These are phyloP conservation scores for Danaus plexippus DNA, from an alignment of 1,140 invertebrate species.

Conservation along the genomic window DNA sequence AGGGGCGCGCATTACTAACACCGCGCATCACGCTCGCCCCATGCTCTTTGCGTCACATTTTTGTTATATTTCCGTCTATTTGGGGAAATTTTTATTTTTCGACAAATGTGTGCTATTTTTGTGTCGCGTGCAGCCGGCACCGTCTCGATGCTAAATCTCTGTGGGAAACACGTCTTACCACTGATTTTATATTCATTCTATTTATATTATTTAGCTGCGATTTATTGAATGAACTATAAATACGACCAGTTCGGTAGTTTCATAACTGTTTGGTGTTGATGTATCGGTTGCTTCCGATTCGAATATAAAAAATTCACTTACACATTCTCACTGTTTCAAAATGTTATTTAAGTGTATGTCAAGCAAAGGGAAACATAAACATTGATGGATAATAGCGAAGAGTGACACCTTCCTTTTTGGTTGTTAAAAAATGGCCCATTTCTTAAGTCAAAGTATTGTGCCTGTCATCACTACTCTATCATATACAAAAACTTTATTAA, in stretches of 20 bases:
- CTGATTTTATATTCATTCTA: constrained; percentile 35
- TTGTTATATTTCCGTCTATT: constrained; percentile 71
- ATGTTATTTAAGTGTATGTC: constrained; percentile 42
- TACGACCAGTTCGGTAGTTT: constrained; percentile 3
- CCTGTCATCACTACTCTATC: constrained; percentile 27
- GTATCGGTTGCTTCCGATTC: constrained; percentile 13
- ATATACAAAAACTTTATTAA: too few relatives aligned
- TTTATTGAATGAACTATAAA: constrained; percentile 12
- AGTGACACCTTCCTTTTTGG: constrained; percentile 61
- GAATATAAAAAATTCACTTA: constrained; percentile 11
- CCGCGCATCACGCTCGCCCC: constrained; percentile 63
- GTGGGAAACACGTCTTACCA: constrained; percentile 60
- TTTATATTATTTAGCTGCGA: constrained; percentile 35
- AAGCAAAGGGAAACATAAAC: constrained; percentile 51
- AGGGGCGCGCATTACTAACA: constrained; percentile 69
- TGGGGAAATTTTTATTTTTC: constrained; percentile 70
- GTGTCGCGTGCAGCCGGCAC: constrained; percentile 65
- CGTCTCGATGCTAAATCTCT: constrained; percentile 63
- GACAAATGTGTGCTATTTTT: constrained; percentile 69
- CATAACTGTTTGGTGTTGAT: constrained; percentile 8
- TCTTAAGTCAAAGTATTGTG: constrained; percentile 29
- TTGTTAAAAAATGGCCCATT: constrained; percentile 47
- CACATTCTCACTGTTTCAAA: constrained; percentile 31
- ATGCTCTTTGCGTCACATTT: constrained; percentile 65
- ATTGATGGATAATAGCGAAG: constrained; percentile 54